These are phyloP conservation scores for Antheraea mylitta DNA, from an alignment of 1,140 invertebrate genomes.

Conservation along the genomic window DNA sequence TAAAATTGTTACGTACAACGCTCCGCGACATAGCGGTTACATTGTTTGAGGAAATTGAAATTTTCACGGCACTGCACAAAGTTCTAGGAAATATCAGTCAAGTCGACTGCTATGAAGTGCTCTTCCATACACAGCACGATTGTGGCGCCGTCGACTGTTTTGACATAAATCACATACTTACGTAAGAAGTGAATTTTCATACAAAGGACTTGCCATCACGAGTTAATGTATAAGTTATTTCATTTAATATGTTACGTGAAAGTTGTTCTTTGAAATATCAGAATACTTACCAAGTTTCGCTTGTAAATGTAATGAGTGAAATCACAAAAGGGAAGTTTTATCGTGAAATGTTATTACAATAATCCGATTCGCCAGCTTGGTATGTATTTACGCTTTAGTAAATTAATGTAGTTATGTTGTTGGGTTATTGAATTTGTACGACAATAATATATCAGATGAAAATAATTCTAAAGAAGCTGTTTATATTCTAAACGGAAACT, in stretches of 20 bases:
- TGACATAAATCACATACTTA: background rate
- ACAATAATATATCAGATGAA: too few species aligned
- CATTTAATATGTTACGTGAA: background rate
- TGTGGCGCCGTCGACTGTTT: constrained; percentile 3
- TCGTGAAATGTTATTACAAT: too few species aligned
- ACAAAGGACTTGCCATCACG: background rate
- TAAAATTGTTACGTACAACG: constrained; percentile 8
- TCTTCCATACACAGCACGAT: constrained; percentile 10
- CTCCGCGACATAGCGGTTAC: constrained; percentile 17
- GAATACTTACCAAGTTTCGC: too few species aligned
- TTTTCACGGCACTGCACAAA: constrained; percentile 29
- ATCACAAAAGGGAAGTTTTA: too few species aligned
- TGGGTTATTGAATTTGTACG: too few species aligned
- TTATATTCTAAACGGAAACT: too few species aligned
- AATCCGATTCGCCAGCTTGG: too few species aligned
- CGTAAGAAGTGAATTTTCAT: background rate
- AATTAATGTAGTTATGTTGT: too few species aligned
- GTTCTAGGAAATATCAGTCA: constrained; percentile 27
- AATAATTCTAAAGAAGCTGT: too few species aligned
- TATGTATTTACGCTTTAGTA: too few species aligned
- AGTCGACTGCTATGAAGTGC: constrained; percentile 17
- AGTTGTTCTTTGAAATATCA: background rate
- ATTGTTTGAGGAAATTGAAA: constrained; percentile 35
- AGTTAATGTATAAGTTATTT: background rate
- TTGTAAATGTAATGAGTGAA: too few species aligned